phyloP scores from a whole-genome alignment of 2,888 invertebrate species.

The Cerceris rybyensis region DNA sequence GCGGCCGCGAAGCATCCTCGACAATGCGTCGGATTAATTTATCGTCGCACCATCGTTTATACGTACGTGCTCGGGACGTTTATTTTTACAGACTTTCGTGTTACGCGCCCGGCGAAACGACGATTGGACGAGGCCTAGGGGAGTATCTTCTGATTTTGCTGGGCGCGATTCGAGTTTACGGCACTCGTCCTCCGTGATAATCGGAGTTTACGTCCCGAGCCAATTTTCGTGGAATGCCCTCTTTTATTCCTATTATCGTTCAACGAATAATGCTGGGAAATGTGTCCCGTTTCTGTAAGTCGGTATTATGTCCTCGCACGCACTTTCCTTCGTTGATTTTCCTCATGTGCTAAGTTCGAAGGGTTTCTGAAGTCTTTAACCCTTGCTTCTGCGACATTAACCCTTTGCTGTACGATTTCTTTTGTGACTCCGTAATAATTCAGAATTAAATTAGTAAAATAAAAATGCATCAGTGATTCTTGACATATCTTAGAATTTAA shows the following conservation, averaged over 20 bases:
- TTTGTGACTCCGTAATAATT: too few relatives aligned
- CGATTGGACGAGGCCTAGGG: constrained; percentile 63
- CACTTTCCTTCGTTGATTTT: neutral
- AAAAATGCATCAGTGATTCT: too few relatives aligned
- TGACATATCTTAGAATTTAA: too few relatives aligned
- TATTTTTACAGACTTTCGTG: constrained; percentile 57
- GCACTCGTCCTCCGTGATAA: constrained; percentile 47
- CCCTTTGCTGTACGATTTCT: too few relatives aligned
- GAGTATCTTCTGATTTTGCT: constrained; percentile 65
- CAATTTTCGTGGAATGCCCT: constrained; percentile 45
- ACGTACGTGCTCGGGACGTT: constrained; percentile 50
- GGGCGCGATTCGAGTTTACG: constrained; percentile 40
- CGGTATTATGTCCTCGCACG: constrained; percentile 9
- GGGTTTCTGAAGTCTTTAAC: neutral
- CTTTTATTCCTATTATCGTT: constrained; percentile 54
- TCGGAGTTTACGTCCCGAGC: constrained; percentile 50
- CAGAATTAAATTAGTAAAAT: too few relatives aligned
- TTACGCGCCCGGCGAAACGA: constrained; percentile 16
- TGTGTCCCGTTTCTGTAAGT: constrained; percentile 29
- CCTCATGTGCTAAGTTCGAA: neutral
- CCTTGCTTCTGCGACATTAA: too few relatives aligned
- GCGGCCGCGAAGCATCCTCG: constrained; percentile 36
- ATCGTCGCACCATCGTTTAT: constrained; percentile 58
- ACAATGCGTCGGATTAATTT: constrained; percentile 66
- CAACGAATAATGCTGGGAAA: constrained; percentile 34